Percentiles rank a stretch among this genome's conserved stretches.
phyloP scores from a whole-genome alignment of 2,113 vertebrate species.

The Saccopteryx leptura region DNA sequence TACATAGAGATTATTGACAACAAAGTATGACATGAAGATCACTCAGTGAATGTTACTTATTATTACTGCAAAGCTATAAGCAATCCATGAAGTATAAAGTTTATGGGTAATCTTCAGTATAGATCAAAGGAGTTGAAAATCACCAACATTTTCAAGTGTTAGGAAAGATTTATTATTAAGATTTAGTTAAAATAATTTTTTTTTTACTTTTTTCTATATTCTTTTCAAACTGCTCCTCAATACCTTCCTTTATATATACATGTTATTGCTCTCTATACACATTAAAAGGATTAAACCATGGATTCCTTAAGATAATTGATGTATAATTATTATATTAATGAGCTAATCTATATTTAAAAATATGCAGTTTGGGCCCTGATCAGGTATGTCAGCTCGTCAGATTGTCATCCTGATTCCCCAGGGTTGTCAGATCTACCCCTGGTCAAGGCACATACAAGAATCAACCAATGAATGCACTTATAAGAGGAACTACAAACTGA shows the following conservation, averaged over 20 bases:
- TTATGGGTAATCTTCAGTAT: not conserved
- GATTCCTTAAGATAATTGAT: not conserved
- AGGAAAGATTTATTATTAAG: not conserved
- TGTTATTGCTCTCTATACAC: not conserved
- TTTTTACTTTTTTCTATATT: not conserved
- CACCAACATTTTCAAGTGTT: not conserved
- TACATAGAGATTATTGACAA: not conserved
- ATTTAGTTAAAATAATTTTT: slow-evolving; percentile 17
- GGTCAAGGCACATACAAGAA: too few relatives aligned
- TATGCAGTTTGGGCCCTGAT: not conserved
- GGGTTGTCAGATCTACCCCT: too few relatives aligned
- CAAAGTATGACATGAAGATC: not conserved
- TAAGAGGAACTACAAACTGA: too few relatives aligned
- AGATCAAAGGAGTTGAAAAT: not conserved
- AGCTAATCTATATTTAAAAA: slow-evolving; percentile 5
- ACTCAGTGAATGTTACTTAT: not conserved
- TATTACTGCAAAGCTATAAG: not conserved
- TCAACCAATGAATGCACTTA: too few relatives aligned
- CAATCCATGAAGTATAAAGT: not conserved
- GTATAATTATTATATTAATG: not conserved
- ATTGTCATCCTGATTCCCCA: too few relatives aligned
- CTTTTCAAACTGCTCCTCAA: rapidly evolving
- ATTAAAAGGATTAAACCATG: not conserved
- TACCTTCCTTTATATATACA: not conserved
- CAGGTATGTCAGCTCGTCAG: too few relatives aligned